Conservation (phyloP, 1,140 invertebrate species). For the Zaprionus inermis region DNA sequence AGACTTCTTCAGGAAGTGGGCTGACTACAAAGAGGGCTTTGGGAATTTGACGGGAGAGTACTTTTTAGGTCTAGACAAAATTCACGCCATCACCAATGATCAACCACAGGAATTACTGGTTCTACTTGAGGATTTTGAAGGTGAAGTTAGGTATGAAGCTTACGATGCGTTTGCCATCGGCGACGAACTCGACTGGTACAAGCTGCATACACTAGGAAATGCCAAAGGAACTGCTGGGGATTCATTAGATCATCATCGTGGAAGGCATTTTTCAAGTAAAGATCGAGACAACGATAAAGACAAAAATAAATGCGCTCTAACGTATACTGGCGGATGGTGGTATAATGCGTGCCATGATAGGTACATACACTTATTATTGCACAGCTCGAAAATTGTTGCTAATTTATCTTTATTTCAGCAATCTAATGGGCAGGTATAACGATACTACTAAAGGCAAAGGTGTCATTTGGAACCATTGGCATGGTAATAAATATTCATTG, state of each 20-base stretch:
- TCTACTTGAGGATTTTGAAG: too few relatives aligned
- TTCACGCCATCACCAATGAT: too few relatives aligned
- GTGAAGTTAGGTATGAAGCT: too few relatives aligned
- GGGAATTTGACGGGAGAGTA: too few relatives aligned
- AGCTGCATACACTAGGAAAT: background rate
- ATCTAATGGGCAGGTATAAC: background rate
- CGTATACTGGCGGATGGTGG: background rate
- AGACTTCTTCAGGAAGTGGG: too few relatives aligned
- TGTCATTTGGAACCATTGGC: background rate
- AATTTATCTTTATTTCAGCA: background rate
- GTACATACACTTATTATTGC: background rate
- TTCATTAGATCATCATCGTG: background rate
- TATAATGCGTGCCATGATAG: background rate
- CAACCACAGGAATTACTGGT: too few relatives aligned
- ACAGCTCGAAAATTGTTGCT: background rate
- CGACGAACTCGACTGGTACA: background rate
- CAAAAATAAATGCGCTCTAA: accelerated
- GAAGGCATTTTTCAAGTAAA: background rate
- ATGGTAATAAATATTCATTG: background rate
- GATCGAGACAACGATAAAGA: background rate
- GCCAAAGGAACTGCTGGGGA: background rate
- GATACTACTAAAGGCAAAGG: background rate
- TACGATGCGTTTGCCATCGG: background rate
- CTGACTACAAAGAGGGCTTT: too few relatives aligned
- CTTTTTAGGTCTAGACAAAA: too few relatives aligned